Percentiles rank a stretch among this genome's conserved stretches.
These are phyloP conservation scores for Chrysolina haemoptera DNA, from an alignment of 2,888 invertebrate species.

Conservation along the genomic window DNA sequence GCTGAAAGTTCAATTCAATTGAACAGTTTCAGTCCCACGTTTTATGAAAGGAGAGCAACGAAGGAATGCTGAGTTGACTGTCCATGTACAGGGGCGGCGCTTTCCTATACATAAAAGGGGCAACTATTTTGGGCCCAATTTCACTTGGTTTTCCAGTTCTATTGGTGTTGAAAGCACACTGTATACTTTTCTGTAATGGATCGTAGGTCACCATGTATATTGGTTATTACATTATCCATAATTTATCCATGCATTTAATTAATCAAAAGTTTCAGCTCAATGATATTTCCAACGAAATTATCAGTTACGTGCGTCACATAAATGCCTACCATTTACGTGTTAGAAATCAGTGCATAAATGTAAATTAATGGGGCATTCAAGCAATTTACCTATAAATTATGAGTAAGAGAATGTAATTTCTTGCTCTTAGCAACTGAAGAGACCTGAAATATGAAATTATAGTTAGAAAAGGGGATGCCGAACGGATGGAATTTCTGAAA, in stretches of 20 bases:
- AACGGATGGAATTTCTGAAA: slow-evolving; percentile 42
- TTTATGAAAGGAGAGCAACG: too few relatives aligned
- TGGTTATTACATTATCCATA: not conserved
- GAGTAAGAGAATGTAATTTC: slow-evolving; percentile 57
- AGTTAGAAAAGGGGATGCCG: slow-evolving; percentile 38
- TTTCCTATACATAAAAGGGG: too few relatives aligned
- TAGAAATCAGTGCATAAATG: slow-evolving; percentile 60
- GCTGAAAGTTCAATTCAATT: too few relatives aligned
- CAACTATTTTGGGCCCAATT: too few relatives aligned
- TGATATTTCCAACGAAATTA: slow-evolving; percentile 32
- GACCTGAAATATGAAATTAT: slow-evolving; percentile 54
- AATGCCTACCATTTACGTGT: slow-evolving; percentile 47
- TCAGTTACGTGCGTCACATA: slow-evolving; percentile 33
- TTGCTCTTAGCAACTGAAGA: slow-evolving; percentile 48
- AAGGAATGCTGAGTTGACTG: too few relatives aligned
- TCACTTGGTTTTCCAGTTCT: too few relatives aligned
- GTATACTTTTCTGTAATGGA: too few relatives aligned
- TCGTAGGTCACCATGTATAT: not conserved
- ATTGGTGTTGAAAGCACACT: too few relatives aligned
- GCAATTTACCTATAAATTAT: slow-evolving; percentile 67
- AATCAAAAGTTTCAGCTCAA: not conserved
- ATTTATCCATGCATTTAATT: not conserved
- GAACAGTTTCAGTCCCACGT: too few relatives aligned
- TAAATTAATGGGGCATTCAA: slow-evolving; percentile 67
- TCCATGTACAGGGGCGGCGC: too few relatives aligned